These are phyloP conservation scores for Drosophila anceps DNA, from an alignment of 2,888 invertebrate species.

Conservation along the genomic window DNA sequence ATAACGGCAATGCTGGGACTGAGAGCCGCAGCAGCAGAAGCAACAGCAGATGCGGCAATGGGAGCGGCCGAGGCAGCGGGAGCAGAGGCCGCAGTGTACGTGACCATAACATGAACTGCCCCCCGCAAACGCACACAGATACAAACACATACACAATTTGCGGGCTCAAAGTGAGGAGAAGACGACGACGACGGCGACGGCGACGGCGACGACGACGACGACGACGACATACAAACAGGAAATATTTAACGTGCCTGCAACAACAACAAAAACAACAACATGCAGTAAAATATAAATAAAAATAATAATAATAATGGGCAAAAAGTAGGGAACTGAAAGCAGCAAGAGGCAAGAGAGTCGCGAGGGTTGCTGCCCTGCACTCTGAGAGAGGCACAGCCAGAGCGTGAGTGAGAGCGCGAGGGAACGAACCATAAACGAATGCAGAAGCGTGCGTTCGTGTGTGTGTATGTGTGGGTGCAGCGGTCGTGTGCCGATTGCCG, in stretches of 20 bases:
- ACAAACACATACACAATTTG: constrained; percentile 53
- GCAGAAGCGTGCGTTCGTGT: constrained; percentile 39
- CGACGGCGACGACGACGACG: constrained; percentile 14
- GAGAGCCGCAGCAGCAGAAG: constrained; percentile 6
- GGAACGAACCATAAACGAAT: constrained; percentile 19
- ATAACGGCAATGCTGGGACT: constrained; percentile 58
- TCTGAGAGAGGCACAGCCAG: constrained; percentile 25
- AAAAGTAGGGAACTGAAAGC: constrained; percentile 66
- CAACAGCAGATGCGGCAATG: neutral
- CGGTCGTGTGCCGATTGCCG: constrained; percentile 62
- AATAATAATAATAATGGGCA: constrained; percentile 79
- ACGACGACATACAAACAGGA: constrained; percentile 76
- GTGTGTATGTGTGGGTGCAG: constrained; percentile 36
- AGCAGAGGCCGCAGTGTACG: constrained; percentile 58
- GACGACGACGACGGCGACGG: constrained; percentile 31
- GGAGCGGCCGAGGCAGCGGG: constrained; percentile 8
- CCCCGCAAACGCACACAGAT: constrained; percentile 33
- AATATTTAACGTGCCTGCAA: constrained; percentile 81
- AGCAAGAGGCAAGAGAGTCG: constrained; percentile 37
- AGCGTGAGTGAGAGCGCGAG: constrained; percentile 33
- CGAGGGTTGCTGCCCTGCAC: constrained; percentile 67
- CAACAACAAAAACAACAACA: constrained; percentile 70
- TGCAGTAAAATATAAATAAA: constrained; percentile 75
- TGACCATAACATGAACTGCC: constrained; percentile 81
- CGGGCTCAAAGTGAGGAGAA: constrained; percentile 68